phyloP scores from a whole-genome alignment of 2,797 vertebrate genomes.

The Tachyglossus aculeatus region DNA sequence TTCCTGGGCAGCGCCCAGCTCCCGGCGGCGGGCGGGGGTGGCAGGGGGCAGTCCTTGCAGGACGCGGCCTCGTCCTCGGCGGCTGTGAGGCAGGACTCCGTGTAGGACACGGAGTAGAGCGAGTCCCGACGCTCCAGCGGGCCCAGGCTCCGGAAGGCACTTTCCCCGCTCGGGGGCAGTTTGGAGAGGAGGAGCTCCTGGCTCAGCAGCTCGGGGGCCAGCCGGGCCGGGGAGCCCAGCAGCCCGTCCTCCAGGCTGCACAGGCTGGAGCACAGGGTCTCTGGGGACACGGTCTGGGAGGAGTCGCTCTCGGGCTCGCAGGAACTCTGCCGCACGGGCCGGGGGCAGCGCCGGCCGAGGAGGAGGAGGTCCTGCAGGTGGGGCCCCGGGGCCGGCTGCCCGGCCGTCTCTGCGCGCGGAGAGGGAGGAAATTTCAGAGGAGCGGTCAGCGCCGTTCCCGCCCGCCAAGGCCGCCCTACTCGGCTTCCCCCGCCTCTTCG shows the following conservation, averaged over 20 bases:
- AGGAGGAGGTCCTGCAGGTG: conserved; percentile 91
- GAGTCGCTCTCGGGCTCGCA: conserved; percentile 85
- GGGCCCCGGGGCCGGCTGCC: conserved; percentile 63
- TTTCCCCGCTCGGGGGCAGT: conserved; percentile 82
- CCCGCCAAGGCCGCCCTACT: neutral
- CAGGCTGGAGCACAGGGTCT: conserved; percentile 94
- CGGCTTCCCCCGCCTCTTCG: neutral
- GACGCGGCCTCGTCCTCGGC: conserved; percentile 85
- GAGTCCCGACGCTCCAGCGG: conserved; percentile 87
- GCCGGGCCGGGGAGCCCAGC: conserved; percentile 83
- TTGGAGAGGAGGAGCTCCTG: conserved; percentile 84
- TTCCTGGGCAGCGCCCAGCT: conserved; percentile 78
- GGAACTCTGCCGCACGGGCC: conserved; percentile 77
- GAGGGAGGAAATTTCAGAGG: neutral
- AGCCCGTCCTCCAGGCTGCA: conserved; percentile 93
- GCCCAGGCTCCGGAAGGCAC: conserved; percentile 85
- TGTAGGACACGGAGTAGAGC: conserved; percentile 86
- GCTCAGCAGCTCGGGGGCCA: conserved; percentile 89
- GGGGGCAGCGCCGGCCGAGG: conserved; percentile 82
- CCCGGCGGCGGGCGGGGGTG: conserved; percentile 66
- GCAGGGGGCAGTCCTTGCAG: conserved; percentile 84
- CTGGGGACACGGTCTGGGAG: conserved; percentile 87
- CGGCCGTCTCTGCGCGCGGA: conserved; percentile 63
- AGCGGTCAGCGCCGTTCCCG: neutral
- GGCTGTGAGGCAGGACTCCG: conserved; percentile 89